Evolutionary conservation across 2,113 vertebrate species (phyloP).

Genomic region (Megaleporinus macrocephalus): DNA sequence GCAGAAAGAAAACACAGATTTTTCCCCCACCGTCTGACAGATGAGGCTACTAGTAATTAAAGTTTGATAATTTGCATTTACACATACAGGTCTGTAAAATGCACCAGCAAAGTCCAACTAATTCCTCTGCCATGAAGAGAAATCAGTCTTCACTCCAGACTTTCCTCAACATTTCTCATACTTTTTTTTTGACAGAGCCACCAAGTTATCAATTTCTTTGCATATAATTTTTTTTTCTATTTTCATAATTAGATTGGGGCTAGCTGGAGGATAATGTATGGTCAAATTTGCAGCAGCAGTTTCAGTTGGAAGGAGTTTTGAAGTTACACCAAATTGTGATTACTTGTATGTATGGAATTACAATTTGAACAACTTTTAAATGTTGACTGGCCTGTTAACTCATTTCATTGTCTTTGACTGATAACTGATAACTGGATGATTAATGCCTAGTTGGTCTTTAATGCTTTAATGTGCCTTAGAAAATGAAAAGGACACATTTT

Average conservation of each 20-base stretch:
- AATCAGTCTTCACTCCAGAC: neutral
- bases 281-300: neutral
- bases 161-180: neutral
- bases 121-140: neutral
- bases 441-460: too few relatives aligned
- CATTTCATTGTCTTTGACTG: too few relatives aligned
- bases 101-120: neutral
- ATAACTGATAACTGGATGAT: too few relatives aligned
- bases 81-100: neutral
- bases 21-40: neutral
- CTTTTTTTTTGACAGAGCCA: neutral
- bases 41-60: neutral
- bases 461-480: too few relatives aligned
- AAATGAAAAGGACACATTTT: too few relatives aligned
- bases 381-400: neutral
- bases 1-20: neutral
- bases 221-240: neutral
- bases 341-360: neutral
- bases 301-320: neutral
- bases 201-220: neutral
- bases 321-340: neutral
- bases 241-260: neutral
- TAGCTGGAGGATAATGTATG: neutral
- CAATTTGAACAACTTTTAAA: neutral
- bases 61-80: conserved; percentile 4